These are phyloP conservation scores for Sebastes trivittatus DNA, from an alignment of 2,797 vertebrate species.

Conservation along the genomic window DNA sequence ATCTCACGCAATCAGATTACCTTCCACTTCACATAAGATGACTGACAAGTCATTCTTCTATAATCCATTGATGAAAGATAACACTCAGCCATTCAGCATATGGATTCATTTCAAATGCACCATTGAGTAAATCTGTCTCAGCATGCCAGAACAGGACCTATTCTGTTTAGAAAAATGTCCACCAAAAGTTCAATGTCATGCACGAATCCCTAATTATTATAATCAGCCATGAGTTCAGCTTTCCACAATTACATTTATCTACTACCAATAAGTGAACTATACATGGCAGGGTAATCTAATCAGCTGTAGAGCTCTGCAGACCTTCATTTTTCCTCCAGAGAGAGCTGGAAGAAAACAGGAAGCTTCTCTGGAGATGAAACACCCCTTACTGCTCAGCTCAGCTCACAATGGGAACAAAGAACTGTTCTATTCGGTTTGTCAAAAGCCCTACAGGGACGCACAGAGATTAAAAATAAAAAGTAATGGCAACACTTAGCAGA, in stretches of 20 bases:
- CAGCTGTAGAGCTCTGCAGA: constrained; percentile 30
- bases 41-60: not conserved
- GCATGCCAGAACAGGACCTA: not conserved
- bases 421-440: constrained; percentile 10
- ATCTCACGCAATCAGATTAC: constrained; percentile 6
- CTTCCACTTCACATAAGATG: not conserved
- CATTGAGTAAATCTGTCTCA: not conserved
- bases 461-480: constrained; percentile 9
- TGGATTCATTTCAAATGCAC: constrained; percentile 8
- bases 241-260: constrained; percentile 35
- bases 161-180: not conserved
- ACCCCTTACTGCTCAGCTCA: not conserved
- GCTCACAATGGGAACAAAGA: constrained; percentile 45
- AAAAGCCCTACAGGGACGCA: not conserved
- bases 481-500: not conserved
- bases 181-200: constrained; percentile 1
- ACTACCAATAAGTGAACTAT: constrained; percentile 46
- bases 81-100: not conserved
- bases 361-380: constrained; percentile 51
- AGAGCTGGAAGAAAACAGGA: constrained; percentile 55
- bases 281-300: constrained; percentile 72
- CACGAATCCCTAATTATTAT: constrained; percentile 13
- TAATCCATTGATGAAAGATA: not conserved
- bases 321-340: constrained; percentile 35
- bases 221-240: not conserved